Base-by-base conservation (phyloP, 2,797 vertebrate species). In the Cottoperca gobio region DNA sequence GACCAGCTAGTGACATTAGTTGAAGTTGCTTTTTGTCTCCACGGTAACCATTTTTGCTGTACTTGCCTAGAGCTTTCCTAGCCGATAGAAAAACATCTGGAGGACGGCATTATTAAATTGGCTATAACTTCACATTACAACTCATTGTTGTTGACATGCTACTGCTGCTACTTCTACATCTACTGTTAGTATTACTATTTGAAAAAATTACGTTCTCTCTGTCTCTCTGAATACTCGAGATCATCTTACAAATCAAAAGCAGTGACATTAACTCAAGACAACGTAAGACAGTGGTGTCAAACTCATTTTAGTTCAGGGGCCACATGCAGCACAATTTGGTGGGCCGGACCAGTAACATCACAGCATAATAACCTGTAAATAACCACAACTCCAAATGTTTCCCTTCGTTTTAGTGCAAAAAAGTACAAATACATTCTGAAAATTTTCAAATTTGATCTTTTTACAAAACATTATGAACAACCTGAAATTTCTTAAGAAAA, bases 21-120 rank as follows among this genome's bases (percentile, higher is more conserved):
- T 78, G 11, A 42, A 52, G 63, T 76, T 48, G 5, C 31, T 77
- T 78, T 72, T 75, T 43, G 28, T 83, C 39, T 63, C 53, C 35
- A 52, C 21, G 61, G 46, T 43, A 69, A 74, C 57, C 17, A 24
- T 46, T 62, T n/a, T 58, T 17, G 45, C 28, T 80, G 35, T 26
- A 24, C 49, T 60, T 65, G 7, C 7, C 33, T 17, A 46, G 2
- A 59, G 45, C 31, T 39, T 48, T 70, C 31, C 52, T 68, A 3
- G 0, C 37, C 70, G 69, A 65, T 26, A 42, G 48, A 28, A 50
- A 62, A 1, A 21, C 17, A 55, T 17, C n/a, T 39, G 14, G 16
- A 60, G 16, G 24, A 43, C 60, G 19, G 19, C 28, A 55, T 28
- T 24, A 24, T 31, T 21, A 6, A 33, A 33, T 39, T 67, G 31